These are phyloP conservation scores for Xylocopa sonorina DNA, from an alignment of 1,140 invertebrate species.

Conservation along the genomic window DNA sequence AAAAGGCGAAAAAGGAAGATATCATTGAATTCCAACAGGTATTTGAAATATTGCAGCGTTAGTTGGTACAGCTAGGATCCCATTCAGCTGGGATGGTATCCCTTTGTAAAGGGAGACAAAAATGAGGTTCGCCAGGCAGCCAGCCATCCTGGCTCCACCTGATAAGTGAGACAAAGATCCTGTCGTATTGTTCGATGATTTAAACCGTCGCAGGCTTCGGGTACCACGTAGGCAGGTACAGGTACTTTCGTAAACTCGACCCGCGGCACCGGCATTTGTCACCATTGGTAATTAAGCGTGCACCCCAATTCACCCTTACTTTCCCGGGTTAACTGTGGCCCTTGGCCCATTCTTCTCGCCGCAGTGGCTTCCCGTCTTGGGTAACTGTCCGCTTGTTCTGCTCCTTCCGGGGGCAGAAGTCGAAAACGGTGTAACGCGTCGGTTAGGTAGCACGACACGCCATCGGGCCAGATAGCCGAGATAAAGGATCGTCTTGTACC, in stretches of 20 bases:
- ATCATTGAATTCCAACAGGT: background rate
- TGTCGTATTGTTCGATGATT: conserved; percentile 68
- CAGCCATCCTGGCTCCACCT: conserved; percentile 26
- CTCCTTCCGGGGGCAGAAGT: conserved; percentile 1
- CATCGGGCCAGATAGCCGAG: conserved; percentile 56
- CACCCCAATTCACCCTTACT: conserved; percentile 59
- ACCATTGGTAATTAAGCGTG: conserved; percentile 69
- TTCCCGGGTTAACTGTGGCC: background rate
- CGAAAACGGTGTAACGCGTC: conserved; percentile 42
- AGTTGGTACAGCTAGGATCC: conserved; percentile 12
- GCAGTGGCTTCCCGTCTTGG: background rate
- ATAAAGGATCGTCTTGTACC: conserved; percentile 64
- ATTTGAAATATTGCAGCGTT: background rate
- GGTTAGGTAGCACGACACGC: conserved; percentile 58
- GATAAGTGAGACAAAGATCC: conserved; percentile 50
- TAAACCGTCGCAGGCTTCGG: conserved; percentile 48
- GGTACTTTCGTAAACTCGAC: conserved; percentile 13
- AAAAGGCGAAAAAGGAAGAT: too few species aligned
- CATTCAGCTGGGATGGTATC: conserved; percentile 1
- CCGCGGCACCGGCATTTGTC: conserved; percentile 65
- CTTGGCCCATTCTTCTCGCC: conserved; percentile 10
- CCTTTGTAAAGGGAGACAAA: conserved; percentile 21
- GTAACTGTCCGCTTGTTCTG: conserved; percentile 28
- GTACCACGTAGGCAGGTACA: conserved; percentile 33
- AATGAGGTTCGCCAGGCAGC: conserved; percentile 6